Conservation (phyloP, 2,113 vertebrate genomes). For the Rallus limicola region DNA sequence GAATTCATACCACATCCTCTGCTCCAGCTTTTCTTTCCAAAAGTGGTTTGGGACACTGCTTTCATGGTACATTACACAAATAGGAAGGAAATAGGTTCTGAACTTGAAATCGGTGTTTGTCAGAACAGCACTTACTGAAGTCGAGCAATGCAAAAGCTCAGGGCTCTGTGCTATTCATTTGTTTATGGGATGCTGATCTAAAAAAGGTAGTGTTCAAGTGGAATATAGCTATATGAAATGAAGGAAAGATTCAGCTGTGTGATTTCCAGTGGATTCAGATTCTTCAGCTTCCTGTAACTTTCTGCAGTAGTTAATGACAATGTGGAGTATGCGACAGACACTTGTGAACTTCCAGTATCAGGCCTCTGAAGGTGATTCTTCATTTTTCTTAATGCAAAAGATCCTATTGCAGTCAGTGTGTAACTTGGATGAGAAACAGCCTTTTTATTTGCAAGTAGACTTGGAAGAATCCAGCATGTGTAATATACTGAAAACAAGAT, state of each 20-base stretch:
- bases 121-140: not conserved
- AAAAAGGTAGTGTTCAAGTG: not conserved
- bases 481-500: not conserved
- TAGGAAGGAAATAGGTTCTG: not conserved
- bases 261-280: not conserved
- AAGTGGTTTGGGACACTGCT: not conserved
- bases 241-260: not conserved
- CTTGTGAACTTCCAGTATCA: not conserved
- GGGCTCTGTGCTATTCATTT: not conserved
- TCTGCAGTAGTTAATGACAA: not conserved
- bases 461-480: not conserved
- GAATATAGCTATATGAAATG: not conserved
- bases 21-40: not conserved
- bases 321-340: not conserved
- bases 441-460: not conserved
- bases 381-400: not conserved
- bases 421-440: not conserved
- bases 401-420: not conserved
- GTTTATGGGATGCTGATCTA: not conserved
- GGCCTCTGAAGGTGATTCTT: not conserved
- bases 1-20: not conserved
- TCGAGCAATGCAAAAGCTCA: not conserved
- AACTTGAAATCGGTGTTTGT: not conserved
- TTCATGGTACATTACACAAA: not conserved
- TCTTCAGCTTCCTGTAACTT: not conserved